These are phyloP conservation scores for Amniataba percoides DNA, from an alignment of 2,797 vertebrate species.

Conservation along the genomic window DNA sequence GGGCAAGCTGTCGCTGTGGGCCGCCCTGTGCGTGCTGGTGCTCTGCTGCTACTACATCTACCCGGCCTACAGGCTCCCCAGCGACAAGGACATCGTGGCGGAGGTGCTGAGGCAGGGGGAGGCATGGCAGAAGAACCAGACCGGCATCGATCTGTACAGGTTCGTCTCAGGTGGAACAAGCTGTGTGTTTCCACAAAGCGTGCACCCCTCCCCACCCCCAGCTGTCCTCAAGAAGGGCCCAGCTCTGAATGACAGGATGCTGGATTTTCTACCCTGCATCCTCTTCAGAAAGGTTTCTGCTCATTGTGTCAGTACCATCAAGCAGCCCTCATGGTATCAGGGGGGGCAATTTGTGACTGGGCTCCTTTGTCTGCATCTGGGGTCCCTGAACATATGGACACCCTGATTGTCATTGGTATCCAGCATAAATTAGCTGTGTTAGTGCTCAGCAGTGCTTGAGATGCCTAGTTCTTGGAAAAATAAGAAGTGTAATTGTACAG, in stretches of 20 bases:
- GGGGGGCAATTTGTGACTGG: background rate
- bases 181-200: background rate
- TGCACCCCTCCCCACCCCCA: too few species aligned
- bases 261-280: background rate
- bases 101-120: conserved; percentile 91
- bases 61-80: conserved; percentile 90
- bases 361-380: conserved; percentile 31
- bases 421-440: background rate
- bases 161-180: too few species aligned
- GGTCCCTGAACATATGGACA: background rate
- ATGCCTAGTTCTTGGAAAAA: background rate
- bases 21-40: conserved; percentile 91
- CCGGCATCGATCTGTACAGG: conserved; percentile 90
- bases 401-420: background rate
- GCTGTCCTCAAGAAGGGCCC: too few species aligned
- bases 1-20: conserved; percentile 90
- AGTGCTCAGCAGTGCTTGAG: background rate
- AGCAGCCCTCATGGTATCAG: background rate
- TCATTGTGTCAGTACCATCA: background rate
- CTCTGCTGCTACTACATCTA: conserved; percentile 97
- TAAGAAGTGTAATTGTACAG: background rate
- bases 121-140: conserved; percentile 91
- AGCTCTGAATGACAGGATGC: too few species aligned
- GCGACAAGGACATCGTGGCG: conserved; percentile 91
- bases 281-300: background rate